Percentiles rank a stretch among this genome's conserved stretches.
phyloP scores from a whole-genome alignment of 2,888 invertebrate genomes.

The Nymphalis polychloros region DNA sequence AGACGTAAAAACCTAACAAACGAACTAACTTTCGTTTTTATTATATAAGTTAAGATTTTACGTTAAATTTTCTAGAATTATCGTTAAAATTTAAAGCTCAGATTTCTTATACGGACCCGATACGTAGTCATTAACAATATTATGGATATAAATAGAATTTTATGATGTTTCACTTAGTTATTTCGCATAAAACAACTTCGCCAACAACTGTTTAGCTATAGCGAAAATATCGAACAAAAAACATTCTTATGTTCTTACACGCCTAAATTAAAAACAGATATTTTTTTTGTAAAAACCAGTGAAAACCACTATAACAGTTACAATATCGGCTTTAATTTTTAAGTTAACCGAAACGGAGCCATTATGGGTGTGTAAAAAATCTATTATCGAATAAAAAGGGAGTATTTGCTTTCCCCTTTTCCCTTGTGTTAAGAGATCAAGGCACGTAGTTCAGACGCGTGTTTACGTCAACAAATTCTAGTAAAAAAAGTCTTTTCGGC shows the following conservation, averaged over 20 bases:
- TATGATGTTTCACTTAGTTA: too few species aligned
- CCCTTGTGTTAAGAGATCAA: constrained; percentile 16
- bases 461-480: constrained; percentile 15
- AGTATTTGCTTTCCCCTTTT: constrained; percentile 20
- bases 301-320: background rate
- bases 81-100: too few species aligned
- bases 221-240: background rate
- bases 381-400: constrained; percentile 13
- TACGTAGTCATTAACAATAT: too few species aligned
- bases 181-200: too few species aligned
- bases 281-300: background rate
- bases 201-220: too few species aligned
- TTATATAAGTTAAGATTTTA: too few species aligned
- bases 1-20: too few species aligned
- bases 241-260: background rate
- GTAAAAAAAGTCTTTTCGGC: constrained; percentile 25
- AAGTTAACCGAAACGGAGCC: constrained; percentile 3
- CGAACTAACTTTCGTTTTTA: too few species aligned
- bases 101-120: too few species aligned
- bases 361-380: constrained; percentile 3
- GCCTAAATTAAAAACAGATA: constrained; percentile 7
- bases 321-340: background rate
- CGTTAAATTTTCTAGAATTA: too few species aligned
- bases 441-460: constrained; percentile 19
- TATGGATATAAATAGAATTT: too few species aligned